These are phyloP conservation scores for Phalacrocorax carbo DNA, from an alignment of 2,113 vertebrate genomes.

Conservation along the genomic window DNA sequence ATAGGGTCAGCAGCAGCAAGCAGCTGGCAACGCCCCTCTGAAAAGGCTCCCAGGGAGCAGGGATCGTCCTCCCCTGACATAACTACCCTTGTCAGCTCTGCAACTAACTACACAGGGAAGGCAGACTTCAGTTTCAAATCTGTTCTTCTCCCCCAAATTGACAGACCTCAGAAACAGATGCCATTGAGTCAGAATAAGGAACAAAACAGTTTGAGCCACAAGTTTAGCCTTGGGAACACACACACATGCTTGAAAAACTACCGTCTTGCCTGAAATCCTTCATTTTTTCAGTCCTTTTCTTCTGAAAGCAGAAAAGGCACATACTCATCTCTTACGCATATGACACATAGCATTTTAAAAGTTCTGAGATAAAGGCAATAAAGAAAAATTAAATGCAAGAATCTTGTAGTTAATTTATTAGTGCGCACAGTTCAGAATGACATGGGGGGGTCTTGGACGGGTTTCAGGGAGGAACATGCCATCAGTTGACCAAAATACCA, in stretches of 20 bases:
- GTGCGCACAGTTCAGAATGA: background rate
- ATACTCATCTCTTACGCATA: background rate
- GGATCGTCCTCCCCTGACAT: background rate
- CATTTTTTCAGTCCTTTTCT: background rate
- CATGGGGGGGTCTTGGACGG: accelerated
- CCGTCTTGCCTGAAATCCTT: background rate
- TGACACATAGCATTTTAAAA: background rate
- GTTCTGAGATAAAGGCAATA: background rate
- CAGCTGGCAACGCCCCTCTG: background rate
- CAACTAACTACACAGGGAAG: background rate
- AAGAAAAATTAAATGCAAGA: background rate
- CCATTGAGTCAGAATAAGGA: constrained; percentile 7
- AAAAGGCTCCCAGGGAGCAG: background rate
- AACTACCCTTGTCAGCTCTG: background rate
- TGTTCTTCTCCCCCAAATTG: background rate
- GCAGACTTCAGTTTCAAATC: background rate
- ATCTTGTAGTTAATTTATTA: background rate
- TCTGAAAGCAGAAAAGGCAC: background rate
- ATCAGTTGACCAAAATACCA: background rate
- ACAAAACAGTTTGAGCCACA: background rate
- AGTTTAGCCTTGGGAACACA: background rate
- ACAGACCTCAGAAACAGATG: constrained; percentile 42
- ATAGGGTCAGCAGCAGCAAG: background rate
- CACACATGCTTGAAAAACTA: background rate
- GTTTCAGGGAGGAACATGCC: background rate